Evolutionary conservation across 2,113 vertebrate genomes (phyloP).

Genomic region (Eptatretus burgeri): DNA sequence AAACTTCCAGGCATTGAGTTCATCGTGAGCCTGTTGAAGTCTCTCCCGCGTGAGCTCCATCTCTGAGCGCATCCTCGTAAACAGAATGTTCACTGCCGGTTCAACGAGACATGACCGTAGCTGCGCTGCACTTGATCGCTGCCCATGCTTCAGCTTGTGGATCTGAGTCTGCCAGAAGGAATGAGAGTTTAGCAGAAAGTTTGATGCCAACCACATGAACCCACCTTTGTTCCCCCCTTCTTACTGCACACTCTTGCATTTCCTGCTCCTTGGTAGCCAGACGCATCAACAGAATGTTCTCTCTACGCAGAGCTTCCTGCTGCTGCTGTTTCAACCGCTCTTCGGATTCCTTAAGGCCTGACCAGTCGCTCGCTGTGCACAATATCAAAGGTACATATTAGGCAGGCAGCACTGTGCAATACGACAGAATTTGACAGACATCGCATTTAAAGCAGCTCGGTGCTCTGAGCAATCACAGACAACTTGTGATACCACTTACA

Average conservation of each 20-base stretch:
- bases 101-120: conserved; percentile 96
- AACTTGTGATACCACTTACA: conserved; percentile 35
- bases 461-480: neutral
- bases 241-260: conserved; percentile 98
- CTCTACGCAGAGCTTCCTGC: conserved; percentile 86
- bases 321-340: conserved; percentile 96
- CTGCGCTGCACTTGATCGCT: conserved; percentile 88
- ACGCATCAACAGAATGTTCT: conserved; percentile 95
- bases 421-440: neutral
- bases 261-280: conserved; percentile 96
- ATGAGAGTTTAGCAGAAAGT: conserved; percentile 7
- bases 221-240: conserved; percentile 11
- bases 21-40: conserved; percentile 99
- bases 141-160: conserved; percentile 99
- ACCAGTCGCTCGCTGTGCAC: conserved; percentile 58
- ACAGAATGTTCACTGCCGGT: conserved; percentile 99
- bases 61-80: conserved; percentile 99
- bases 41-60: conserved; percentile 99
- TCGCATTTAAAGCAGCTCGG: neutral
- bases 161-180: conserved; percentile 61
- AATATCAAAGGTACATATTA: conserved; percentile 1
- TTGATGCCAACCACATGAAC: no score
- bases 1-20: conserved; percentile 99
- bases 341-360: conserved; percentile 81
- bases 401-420: neutral